These are phyloP conservation scores for Drosophila tristis DNA, from an alignment of 1,140 invertebrate genomes.

Conservation along the genomic window DNA sequence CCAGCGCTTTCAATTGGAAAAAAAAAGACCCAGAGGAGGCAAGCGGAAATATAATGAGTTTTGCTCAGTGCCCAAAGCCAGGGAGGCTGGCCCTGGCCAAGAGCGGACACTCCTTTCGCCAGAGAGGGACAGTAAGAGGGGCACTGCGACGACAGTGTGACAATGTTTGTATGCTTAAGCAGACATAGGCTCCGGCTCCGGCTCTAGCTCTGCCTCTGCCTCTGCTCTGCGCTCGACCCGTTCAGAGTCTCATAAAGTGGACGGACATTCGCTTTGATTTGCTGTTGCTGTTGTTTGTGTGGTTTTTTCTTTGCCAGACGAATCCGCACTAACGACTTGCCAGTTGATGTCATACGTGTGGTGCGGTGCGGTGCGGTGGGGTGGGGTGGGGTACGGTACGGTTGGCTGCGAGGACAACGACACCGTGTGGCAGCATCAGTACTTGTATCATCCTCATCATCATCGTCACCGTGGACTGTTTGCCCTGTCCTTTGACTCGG, in stretches of 20 bases:
- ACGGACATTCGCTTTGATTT: conserved; percentile 81
- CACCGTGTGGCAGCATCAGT: conserved; percentile 26
- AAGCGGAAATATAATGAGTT: conserved; percentile 75
- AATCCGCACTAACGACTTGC: conserved; percentile 71
- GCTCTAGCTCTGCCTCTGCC: too few species aligned
- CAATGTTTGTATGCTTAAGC: conserved; percentile 35
- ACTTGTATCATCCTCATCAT: conserved; percentile 18
- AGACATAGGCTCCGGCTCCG: neutral
- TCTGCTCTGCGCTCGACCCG: conserved; percentile 12
- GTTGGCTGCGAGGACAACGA: conserved; percentile 54
- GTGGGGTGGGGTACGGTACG: too few species aligned
- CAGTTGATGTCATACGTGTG: conserved; percentile 73
- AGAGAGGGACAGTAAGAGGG: neutral
- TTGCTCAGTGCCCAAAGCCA: conserved; percentile 65
- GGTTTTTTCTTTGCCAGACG: conserved; percentile 51
- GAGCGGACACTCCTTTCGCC: conserved; percentile 66
- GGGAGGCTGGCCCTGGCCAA: conserved; percentile 65
- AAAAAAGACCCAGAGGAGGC: conserved; percentile 37
- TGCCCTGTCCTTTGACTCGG: conserved; percentile 28
- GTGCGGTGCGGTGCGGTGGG: too few species aligned
- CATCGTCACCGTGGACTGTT: conserved; percentile 41
- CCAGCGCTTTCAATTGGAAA: conserved; percentile 65
- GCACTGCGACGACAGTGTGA: neutral
- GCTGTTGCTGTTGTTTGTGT: conserved; percentile 45
- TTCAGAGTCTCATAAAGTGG: conserved; percentile 73